Conservation (phyloP, 53 echinoderm and acorn worm genomes). For the Zoroaster sp. region DNA sequence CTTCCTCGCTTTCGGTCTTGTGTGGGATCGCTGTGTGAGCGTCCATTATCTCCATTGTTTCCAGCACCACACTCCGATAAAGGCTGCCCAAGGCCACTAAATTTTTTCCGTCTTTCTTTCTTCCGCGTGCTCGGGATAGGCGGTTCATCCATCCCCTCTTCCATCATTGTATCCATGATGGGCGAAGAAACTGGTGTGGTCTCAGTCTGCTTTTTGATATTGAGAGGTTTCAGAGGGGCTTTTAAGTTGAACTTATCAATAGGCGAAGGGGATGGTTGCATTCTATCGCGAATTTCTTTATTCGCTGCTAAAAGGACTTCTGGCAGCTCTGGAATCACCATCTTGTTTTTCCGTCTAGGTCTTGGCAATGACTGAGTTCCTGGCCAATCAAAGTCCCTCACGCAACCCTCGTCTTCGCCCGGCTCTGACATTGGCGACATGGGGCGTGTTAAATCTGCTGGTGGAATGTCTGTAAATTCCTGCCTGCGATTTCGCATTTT, state of each 20-base stretch:
- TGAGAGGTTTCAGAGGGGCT: constrained; percentile 70
- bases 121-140: neutral
- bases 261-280: constrained; percentile 50
- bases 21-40: constrained; percentile 95
- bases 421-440: constrained; percentile 59
- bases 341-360: constrained; percentile 48
- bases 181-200: constrained; percentile 27
- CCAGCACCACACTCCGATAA: constrained; percentile 40
- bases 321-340: constrained; percentile 60
- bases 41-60: constrained; percentile 55
- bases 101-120: constrained; percentile 76
- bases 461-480: constrained; percentile 61
- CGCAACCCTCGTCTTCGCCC: constrained; percentile 67
- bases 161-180: constrained; percentile 39
- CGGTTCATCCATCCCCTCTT: constrained; percentile 22
- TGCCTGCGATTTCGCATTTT: constrained; percentile 66
- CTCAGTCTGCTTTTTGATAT: constrained; percentile 51
- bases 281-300: constrained; percentile 30
- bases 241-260: constrained; percentile 77
- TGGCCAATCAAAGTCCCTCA: constrained; percentile 56
- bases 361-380: constrained; percentile 47
- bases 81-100: constrained; percentile 29
- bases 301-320: constrained; percentile 51
- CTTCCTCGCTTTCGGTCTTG: constrained; percentile 80
- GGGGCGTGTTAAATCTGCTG: constrained; percentile 39